Evolutionary conservation across 92 coral and sea anemone genomes (phyloP), one percentile per base, ranked within the genome.

Genomic region (Zoanthus gigantus): DNA sequence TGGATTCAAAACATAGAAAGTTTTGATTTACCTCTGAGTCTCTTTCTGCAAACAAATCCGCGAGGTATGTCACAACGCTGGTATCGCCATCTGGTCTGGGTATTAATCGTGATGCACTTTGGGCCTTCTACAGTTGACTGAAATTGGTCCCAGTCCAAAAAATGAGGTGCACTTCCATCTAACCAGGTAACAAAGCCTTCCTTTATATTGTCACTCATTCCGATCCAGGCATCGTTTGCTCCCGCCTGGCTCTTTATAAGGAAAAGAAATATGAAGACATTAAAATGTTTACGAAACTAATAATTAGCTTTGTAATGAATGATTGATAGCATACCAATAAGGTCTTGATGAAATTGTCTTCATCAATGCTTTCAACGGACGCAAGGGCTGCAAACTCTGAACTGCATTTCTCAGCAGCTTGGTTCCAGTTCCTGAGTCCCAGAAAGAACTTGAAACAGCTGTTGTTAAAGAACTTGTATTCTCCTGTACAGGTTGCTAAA

Each of bases 21-120:
- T 9, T 46, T 9, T 1, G 9, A 23, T 63, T 86, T 66, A 97
- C 99, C 99, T 91, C 98, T 89, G 16, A 97, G 91, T 42, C 94
- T 91, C 72, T 93, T 93, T 83, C 92, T 95, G 60, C 99, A 97
- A 54, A 97, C 91, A 77, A 97, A 97, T 23, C 99, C 96, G 29
- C 87, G 71, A 28, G 92, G 92, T 34, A 85, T 90, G 54, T 86
- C 87, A 69, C 99, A 97, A 10, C 93, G 83, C 16, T 92, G 82
- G 76, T 95, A 96, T 87, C 87, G 92, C 99, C 99, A 96, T 84
- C 93, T 89, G 47, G 83, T 84, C 44, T 92, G 87, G 28, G 94
- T 89, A n/a, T 87, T 87, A 50, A 92, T 83, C 48, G 85, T 87
- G 60, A 91, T 96, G 53, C 99, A 96, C 74, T 93, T 92, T 29